Evolutionary conservation across 2,797 vertebrate species (phyloP).

Genomic region (Natrix natrix): DNA sequence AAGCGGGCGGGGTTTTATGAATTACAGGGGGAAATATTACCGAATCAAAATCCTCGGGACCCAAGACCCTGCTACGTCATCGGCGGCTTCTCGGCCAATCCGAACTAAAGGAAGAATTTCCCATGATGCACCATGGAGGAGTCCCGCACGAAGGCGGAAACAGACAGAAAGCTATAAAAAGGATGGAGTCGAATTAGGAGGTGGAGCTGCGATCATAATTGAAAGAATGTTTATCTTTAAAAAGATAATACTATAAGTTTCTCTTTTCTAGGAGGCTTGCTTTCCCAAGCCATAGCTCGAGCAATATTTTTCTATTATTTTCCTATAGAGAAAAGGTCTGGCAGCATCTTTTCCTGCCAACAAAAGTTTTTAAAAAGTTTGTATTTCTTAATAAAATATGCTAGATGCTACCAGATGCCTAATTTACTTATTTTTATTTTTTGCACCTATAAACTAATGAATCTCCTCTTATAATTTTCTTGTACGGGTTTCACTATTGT

Average conservation of each 20-base stretch:
- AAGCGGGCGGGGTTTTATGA: fast-evolving
- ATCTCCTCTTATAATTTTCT: neutral
- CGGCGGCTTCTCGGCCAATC: fast-evolving
- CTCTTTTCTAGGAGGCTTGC: neutral
- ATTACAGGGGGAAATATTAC: fast-evolving
- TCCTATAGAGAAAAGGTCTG: neutral
- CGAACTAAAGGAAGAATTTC: neutral
- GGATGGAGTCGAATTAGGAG: neutral
- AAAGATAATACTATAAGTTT: neutral
- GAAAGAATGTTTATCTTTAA: neutral
- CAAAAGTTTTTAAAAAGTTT: neutral
- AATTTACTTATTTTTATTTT: neutral
- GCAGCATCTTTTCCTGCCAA: neutral
- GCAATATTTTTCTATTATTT: neutral
- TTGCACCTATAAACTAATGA: neutral
- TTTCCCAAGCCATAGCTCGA: neutral
- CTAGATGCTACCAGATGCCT: neutral
- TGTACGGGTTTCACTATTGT: neutral
- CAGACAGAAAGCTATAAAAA: neutral
- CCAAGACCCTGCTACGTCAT: too few relatives aligned
- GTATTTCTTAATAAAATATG: neutral
- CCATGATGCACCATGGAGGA: neutral
- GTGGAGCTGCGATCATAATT: neutral
- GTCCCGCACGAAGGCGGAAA: neutral
- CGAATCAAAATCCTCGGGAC: neutral